phyloP scores from a whole-genome alignment of 2,888 invertebrate genomes.

The Leucania comma region DNA sequence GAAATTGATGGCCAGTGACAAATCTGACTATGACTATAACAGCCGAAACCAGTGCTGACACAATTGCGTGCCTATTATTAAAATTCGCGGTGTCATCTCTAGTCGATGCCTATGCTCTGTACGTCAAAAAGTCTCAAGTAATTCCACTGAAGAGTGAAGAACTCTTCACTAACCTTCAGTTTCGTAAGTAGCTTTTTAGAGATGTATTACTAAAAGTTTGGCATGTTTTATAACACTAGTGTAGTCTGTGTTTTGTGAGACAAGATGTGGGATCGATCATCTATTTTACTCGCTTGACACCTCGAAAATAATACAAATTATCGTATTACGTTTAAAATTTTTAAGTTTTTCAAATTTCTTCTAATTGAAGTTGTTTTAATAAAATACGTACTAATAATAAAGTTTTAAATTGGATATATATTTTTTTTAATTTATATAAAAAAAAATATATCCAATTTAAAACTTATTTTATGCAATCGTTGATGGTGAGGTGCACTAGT shows the following conservation, averaged over 20 bases:
- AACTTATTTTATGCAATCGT: too few relatives aligned
- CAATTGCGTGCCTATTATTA: neutral
- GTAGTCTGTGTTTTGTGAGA: neutral
- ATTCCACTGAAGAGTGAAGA: conserved; percentile 63
- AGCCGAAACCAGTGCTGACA: neutral
- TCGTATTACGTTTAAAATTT: too few relatives aligned
- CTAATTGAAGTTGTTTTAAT: too few relatives aligned
- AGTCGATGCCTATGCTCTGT: neutral
- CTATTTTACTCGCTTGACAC: too few relatives aligned
- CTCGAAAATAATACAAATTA: too few relatives aligned
- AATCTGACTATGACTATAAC: neutral
- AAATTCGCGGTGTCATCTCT: neutral
- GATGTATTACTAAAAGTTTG: conserved; percentile 55
- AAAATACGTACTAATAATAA: too few relatives aligned
- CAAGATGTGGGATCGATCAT: neutral
- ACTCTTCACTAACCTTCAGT: conserved; percentile 56
- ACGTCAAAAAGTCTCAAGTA: conserved; percentile 71
- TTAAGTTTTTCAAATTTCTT: too few relatives aligned
- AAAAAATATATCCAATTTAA: too few relatives aligned
- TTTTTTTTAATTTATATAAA: too few relatives aligned
- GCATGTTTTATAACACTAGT: conserved; percentile 20
- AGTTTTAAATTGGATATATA: too few relatives aligned
- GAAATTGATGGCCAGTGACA: neutral
- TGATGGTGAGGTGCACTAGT: too few relatives aligned
- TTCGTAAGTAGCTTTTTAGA: conserved; percentile 51